phyloP scores from a whole-genome alignment of 2,113 vertebrate species.

The Poicephalus gulielmi region DNA sequence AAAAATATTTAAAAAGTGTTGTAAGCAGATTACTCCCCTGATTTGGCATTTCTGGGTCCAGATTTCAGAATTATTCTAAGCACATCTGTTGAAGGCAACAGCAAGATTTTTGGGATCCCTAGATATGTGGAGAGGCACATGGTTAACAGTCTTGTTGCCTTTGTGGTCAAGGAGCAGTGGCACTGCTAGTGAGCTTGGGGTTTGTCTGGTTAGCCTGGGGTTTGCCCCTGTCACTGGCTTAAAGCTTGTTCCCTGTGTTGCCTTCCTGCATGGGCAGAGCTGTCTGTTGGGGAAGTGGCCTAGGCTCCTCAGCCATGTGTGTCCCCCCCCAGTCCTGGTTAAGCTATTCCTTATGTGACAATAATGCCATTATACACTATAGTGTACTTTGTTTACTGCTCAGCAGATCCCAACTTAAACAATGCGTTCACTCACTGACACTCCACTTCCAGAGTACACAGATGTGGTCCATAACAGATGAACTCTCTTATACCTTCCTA shows the following conservation, averaged over 20 bases:
- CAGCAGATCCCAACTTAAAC: neutral
- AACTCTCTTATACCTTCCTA: neutral
- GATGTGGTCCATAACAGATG: neutral
- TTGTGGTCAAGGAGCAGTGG: neutral
- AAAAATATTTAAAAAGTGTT: neutral
- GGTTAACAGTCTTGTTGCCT: neutral
- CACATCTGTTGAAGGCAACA: neutral
- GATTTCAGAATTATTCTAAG: neutral
- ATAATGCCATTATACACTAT: neutral
- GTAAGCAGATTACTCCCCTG: neutral
- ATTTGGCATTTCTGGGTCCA: neutral
- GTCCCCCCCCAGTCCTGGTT: neutral
- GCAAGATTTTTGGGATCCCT: neutral
- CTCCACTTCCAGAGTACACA: neutral
- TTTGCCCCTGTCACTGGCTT: neutral
- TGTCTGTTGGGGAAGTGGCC: neutral
- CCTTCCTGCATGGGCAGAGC: neutral
- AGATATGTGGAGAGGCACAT: neutral
- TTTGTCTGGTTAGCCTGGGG: neutral
- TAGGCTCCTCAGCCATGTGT: neutral
- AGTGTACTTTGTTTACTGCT: neutral
- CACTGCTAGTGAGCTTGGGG: neutral
- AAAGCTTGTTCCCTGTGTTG: neutral
- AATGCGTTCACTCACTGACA: rapidly evolving
- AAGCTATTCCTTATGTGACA: neutral